Evolutionary conservation across 1,140 invertebrate species (phyloP).

Genomic region (Teleogryllus occipitalis): DNA sequence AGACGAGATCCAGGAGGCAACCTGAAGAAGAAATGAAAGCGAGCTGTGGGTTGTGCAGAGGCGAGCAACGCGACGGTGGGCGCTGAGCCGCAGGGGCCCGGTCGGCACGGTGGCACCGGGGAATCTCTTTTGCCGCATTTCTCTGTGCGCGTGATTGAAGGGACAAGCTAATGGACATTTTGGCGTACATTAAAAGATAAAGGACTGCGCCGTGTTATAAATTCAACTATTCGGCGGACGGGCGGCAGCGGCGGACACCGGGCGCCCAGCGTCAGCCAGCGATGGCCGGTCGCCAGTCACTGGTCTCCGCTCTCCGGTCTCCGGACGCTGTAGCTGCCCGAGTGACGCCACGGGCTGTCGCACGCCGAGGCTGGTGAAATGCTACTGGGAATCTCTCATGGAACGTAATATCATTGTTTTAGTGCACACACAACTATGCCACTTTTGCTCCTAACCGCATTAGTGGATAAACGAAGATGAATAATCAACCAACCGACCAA

Average conservation of each 20-base stretch:
- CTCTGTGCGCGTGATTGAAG: background rate
- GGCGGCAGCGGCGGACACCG: too few species aligned
- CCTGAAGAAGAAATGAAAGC: too few species aligned
- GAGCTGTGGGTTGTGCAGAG: too few species aligned
- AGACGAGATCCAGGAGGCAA: too few species aligned
- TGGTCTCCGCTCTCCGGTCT: background rate
- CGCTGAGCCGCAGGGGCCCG: background rate
- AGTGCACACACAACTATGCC: too few species aligned
- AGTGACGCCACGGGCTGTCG: background rate
- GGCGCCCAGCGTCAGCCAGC: background rate
- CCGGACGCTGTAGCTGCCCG: too few species aligned
- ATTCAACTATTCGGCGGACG: background rate
- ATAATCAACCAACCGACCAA: too few species aligned
- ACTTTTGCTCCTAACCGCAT: too few species aligned
- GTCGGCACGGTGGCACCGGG: background rate
- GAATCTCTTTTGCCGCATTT: background rate
- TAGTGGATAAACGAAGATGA: too few species aligned
- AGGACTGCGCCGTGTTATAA: background rate
- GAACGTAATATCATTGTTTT: background rate
- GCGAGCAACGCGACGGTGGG: background rate
- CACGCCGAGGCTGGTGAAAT: background rate
- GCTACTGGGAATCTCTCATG: background rate
- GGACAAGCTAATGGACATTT: background rate
- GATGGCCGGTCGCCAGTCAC: background rate
- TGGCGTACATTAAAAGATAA: background rate